Conservation (phyloP, 2,797 vertebrate genomes). For the Arnoldichthys spilopterus region DNA sequence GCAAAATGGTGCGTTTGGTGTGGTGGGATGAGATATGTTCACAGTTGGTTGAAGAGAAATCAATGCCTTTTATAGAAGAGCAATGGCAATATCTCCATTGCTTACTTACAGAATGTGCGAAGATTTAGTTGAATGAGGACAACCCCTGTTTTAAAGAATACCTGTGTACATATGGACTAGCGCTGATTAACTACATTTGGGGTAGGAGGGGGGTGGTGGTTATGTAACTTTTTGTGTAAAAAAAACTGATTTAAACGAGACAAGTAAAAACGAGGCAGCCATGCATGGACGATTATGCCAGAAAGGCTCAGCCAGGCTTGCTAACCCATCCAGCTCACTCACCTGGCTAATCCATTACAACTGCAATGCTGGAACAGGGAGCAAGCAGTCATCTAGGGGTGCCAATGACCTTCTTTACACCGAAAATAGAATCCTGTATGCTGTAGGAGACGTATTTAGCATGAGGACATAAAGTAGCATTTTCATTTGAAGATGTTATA, state of each 20-base stretch:
- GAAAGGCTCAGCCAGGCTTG: not conserved
- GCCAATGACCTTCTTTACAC: not conserved
- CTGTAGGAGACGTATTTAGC: not conserved
- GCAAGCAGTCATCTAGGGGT: not conserved
- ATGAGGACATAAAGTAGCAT: not conserved
- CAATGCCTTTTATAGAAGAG: no score
- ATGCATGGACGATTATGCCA: not conserved
- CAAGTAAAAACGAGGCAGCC: not conserved
- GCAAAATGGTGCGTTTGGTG: no score
- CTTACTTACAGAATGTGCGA: no score
- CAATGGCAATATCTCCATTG: no score
- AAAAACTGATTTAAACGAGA: not conserved
- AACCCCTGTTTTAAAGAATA: no score
- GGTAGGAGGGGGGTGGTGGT: no score
- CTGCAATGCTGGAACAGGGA: not conserved
- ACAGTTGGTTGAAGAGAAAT: no score
- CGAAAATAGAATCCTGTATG: not conserved
- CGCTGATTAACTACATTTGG: no score
- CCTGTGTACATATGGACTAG: no score
- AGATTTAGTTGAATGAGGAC: no score
- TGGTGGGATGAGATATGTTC: no score
- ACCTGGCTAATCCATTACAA: conserved; percentile 4
- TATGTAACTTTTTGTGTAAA: no score
- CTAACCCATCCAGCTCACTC: not conserved
- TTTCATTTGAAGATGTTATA: not conserved